These are phyloP conservation scores for Orestias chungarensis DNA, from an alignment of 2,797 vertebrate genomes.

Conservation along the genomic window DNA sequence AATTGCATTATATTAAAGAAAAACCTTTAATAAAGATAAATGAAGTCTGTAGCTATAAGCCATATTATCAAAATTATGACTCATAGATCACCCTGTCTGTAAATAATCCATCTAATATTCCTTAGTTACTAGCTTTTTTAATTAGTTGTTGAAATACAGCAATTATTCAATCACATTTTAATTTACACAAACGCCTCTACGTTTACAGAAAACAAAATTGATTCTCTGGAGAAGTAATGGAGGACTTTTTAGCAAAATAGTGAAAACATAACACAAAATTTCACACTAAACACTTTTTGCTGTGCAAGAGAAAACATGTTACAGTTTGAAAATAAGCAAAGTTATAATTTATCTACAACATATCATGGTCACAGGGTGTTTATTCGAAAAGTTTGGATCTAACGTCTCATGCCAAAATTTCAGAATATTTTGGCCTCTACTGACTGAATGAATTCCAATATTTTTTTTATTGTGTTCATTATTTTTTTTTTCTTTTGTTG, in stretches of 20 bases:
- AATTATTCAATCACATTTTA: background rate
- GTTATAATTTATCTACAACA: background rate
- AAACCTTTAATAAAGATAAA: too few relatives aligned
- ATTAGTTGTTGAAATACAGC: background rate
- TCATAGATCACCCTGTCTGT: background rate
- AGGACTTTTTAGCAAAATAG: background rate
- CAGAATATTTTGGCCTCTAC: background rate
- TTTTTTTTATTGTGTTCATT: background rate
- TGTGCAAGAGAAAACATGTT: background rate
- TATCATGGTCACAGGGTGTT: background rate
- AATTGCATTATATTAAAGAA: background rate
- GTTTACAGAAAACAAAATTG: background rate
- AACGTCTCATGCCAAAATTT: background rate
- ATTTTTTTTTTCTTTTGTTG: background rate
- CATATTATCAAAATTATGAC: too few relatives aligned
- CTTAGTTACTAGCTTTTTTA: background rate
- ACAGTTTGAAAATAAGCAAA: background rate
- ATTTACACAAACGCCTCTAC: background rate
- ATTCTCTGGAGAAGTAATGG: background rate
- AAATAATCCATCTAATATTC: background rate
- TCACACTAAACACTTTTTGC: background rate
- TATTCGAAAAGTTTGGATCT: constrained; percentile 1
- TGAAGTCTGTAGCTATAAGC: too few relatives aligned
- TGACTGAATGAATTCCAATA: background rate
- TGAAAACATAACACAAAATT: too few relatives aligned